phyloP scores from a whole-genome alignment of 2,113 vertebrate species.

The Falcunculus frontatus region DNA sequence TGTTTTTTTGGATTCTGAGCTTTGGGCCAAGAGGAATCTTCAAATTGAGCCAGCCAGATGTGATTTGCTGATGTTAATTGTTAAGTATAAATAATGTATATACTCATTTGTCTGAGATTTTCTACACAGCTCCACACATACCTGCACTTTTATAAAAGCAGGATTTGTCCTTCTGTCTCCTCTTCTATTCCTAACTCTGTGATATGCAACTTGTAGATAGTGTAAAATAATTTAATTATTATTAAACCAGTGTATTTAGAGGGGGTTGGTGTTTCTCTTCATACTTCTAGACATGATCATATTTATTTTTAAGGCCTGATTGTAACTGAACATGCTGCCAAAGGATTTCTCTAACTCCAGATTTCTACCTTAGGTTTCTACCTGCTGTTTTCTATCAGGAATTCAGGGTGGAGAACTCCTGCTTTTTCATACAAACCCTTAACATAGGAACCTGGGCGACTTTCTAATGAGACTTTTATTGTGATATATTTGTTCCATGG shows the following conservation, averaged over 20 bases:
- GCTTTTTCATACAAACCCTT: conserved; percentile 53
- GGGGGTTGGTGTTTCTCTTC: conserved; percentile 58
- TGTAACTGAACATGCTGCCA: conserved; percentile 73
- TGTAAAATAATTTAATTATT: conserved; percentile 67
- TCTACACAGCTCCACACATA: conserved; percentile 60
- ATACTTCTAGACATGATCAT: conserved; percentile 52
- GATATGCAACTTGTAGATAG: conserved; percentile 65
- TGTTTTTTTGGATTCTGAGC: background rate
- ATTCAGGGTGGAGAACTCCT: conserved; percentile 28
- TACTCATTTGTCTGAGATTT: conserved; percentile 69
- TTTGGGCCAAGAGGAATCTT: conserved; percentile 42
- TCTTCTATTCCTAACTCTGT: conserved; percentile 23
- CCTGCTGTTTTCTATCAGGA: conserved; percentile 65
- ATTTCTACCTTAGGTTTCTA: conserved; percentile 66
- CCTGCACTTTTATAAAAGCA: conserved; percentile 64
- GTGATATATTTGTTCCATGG: background rate
- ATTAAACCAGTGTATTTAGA: conserved; percentile 50
- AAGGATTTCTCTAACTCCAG: conserved; percentile 64
- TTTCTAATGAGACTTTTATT: conserved; percentile 21
- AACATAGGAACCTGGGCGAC: background rate
- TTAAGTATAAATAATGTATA: conserved; percentile 66
- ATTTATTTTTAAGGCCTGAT: conserved; percentile 76
- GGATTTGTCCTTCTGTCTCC: conserved; percentile 11
- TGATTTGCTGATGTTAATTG: background rate
- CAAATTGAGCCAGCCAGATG: background rate